These are phyloP conservation scores for Scaptomyza graminum DNA, from an alignment of 1,140 invertebrate species.

Conservation along the genomic window DNA sequence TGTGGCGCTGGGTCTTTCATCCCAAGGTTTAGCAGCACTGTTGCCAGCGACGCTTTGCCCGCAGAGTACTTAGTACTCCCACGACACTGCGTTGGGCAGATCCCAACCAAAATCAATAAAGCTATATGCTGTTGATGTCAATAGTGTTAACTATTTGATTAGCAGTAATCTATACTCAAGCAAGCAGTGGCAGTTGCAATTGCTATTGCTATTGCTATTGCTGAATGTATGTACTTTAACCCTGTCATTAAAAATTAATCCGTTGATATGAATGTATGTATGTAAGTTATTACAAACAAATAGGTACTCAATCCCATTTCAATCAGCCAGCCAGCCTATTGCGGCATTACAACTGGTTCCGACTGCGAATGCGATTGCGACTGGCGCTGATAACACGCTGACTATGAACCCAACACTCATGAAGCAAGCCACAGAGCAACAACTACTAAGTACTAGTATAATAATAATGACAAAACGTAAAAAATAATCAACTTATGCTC, in stretches of 20 bases:
- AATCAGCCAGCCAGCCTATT: slow-evolving; percentile 14
- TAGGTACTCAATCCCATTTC: slow-evolving; percentile 67
- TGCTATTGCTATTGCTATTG: background rate
- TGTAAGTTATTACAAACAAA: slow-evolving; percentile 13
- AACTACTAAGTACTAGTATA: slow-evolving; percentile 2
- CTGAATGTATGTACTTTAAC: slow-evolving; percentile 31
- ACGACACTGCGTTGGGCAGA: background rate
- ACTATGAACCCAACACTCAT: slow-evolving; percentile 71
- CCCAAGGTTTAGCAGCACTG: slow-evolving; percentile 11
- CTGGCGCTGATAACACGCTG: slow-evolving; percentile 62
- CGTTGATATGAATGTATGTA: background rate
- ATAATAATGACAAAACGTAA: slow-evolving; percentile 1
- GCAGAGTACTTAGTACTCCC: background rate
- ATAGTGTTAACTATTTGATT: background rate
- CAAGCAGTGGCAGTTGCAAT: background rate
- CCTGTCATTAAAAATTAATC: slow-evolving; percentile 7
- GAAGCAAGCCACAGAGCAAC: slow-evolving; percentile 44
- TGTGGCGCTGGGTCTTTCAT: slow-evolving; percentile 8
- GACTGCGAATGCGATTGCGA: slow-evolving; percentile 22
- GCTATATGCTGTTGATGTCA: too few species aligned
- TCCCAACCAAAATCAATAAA: background rate
- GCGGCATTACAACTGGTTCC: slow-evolving; percentile 36
- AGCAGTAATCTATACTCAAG: background rate
- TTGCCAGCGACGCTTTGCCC: slow-evolving; percentile 28
- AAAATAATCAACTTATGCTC: slow-evolving; percentile 54